These are phyloP conservation scores for Drosophila sp. DNA, from an alignment of 1,140 invertebrate species.

Conservation along the genomic window DNA sequence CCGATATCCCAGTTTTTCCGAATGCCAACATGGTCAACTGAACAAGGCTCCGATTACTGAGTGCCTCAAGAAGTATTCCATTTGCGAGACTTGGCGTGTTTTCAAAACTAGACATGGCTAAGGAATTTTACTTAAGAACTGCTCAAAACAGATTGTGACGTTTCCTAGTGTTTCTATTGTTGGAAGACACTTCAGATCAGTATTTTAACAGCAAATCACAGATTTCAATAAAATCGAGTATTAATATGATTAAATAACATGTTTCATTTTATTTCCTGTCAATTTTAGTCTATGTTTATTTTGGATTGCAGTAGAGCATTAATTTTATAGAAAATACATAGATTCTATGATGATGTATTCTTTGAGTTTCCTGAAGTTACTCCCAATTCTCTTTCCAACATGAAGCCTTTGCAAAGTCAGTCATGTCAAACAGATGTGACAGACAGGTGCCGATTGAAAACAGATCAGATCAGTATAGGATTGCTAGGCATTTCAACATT, in stretches of 20 bases:
- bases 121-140: not conserved
- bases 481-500: constrained; percentile 1
- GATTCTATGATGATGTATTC: too few species aligned
- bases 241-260: too few species aligned
- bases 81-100: constrained; percentile 21
- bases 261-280: too few species aligned
- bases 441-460: not conserved
- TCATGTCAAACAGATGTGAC: not conserved
- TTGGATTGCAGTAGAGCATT: too few species aligned
- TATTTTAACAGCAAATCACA: too few species aligned
- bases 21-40: constrained; percentile 31
- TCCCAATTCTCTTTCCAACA: not conserved
- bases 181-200: constrained; percentile 1
- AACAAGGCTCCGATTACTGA: constrained; percentile 3
- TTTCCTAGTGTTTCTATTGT: constrained; percentile 7
- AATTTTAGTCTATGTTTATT: too few species aligned
- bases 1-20: constrained; percentile 54
- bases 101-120: constrained; percentile 3
- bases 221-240: too few species aligned
- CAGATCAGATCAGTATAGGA: not conserved
- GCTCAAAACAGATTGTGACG: not conserved
- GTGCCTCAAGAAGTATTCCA: constrained; percentile 11
- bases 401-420: not conserved
- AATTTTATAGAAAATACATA: too few species aligned
- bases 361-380: too few species aligned